Evolutionary conservation across 2,113 vertebrate species (phyloP), one percentile per base, ranked within the genome.

Genomic region (Oxyruncus cristatus): DNA sequence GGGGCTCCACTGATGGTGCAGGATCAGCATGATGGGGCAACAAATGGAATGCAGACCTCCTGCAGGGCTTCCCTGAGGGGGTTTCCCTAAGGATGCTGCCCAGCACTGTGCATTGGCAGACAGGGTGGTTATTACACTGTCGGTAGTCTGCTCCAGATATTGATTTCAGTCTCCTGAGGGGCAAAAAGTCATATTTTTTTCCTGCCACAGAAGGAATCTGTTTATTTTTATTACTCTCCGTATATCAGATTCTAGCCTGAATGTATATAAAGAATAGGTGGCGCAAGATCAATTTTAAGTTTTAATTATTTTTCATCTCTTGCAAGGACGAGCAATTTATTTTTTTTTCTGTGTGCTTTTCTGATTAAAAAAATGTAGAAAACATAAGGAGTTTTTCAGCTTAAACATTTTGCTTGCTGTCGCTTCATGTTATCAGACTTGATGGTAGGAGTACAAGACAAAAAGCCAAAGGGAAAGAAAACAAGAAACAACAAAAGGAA

Each of bases 241-340:
- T 94, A 27, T 49, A 71, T 96, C 94, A 96, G 93, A 66, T 94
- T 83, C 72, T 80, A 76, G 67, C 53, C 76, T 78, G 70, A 82
- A 65, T 73, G 49, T 88, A 80, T 70, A 52, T 92, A 95, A 95
- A 91, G 90, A 97, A 80, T 94, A 98, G 95, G 85, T 97, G 89
- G 65, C 37, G 12, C 77, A 92, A 78, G 85, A 81, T 96, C 87
- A 75, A 77, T 89, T 95, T 90, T 86, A 93, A 96, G 93, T 97
- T 97, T 97, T 98, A 98, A 97, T 98, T 98, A 93, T 98, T 97
- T 95, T 97, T 96, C 86, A 92, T 97, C 96, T 86, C 76, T 96
- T 96, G 81, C 70, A 74, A 37, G 75, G 67, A 82, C 93, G 93
- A 91, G 93, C 0, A 3, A 27, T 61, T 7, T 71, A 32, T 19